Conservation (phyloP, 2,797 vertebrate species). For the Esox lucius region DNA sequence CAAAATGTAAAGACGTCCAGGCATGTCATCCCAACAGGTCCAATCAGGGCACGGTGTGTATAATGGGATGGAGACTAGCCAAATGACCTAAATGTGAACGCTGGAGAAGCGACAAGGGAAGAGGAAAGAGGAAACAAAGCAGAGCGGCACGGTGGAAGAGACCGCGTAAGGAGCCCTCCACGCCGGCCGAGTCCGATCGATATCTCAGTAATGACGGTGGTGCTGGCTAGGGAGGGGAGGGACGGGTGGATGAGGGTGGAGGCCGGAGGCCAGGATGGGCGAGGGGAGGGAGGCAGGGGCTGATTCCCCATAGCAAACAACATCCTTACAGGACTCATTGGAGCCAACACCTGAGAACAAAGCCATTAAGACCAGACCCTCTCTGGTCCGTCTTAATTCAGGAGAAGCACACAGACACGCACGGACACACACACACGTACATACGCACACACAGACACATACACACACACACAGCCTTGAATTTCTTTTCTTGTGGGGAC, state of each 20-base stretch:
- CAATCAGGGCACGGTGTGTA: too few species aligned
- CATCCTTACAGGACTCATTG: slow-evolving; percentile 58
- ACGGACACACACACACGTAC: slow-evolving; percentile 1
- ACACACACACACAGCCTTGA: not conserved
- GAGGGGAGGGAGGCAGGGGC: slow-evolving; percentile 39
- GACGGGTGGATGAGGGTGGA: slow-evolving; percentile 56
- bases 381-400: slow-evolving; percentile 51
- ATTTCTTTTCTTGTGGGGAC: too few species aligned
- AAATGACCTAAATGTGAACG: too few species aligned
- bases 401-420: slow-evolving; percentile 28
- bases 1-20: too few species aligned
- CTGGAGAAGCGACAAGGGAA: not conserved
- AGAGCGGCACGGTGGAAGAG: slow-evolving; percentile 44
- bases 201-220: slow-evolving; percentile 70
- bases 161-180: slow-evolving; percentile 60
- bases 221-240: slow-evolving; percentile 72
- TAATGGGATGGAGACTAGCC: not conserved
- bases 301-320: slow-evolving; percentile 76
- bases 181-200: slow-evolving; percentile 66
- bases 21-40: too few species aligned
- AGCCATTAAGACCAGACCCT: slow-evolving; percentile 67
- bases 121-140: not conserved
- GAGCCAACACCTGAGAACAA: slow-evolving; percentile 69
- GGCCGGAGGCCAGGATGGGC: slow-evolving; percentile 22
- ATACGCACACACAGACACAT: not conserved